Percentiles rank a stretch among this genome's conserved stretches.
Conservation (phyloP, 2,888 invertebrate genomes). For the Nephrotoma appendiculata region DNA sequence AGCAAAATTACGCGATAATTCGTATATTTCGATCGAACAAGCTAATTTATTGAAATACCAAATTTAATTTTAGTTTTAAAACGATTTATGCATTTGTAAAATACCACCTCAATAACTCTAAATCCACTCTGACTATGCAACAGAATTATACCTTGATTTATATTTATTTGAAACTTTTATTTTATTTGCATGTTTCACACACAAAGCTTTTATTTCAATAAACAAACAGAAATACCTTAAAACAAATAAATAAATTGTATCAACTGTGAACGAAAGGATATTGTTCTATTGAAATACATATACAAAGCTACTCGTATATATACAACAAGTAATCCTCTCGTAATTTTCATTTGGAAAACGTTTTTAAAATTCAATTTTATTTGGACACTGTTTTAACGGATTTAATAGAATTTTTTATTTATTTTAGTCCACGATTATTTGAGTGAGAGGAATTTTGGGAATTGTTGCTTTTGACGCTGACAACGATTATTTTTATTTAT, state of each 20-base stretch:
- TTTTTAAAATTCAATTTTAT: too few relatives aligned
- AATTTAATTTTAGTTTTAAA: too few relatives aligned
- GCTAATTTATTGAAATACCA: background rate
- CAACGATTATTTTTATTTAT: too few relatives aligned
- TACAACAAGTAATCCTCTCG: too few relatives aligned
- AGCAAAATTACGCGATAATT: background rate
- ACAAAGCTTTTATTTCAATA: background rate
- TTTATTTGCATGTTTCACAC: background rate
- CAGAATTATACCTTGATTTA: background rate
- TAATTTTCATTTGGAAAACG: too few relatives aligned
- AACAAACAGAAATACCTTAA: background rate
- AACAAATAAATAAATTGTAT: background rate
- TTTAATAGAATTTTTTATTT: too few relatives aligned
- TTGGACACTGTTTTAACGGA: too few relatives aligned
- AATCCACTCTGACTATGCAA: background rate
- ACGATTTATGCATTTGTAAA: too few relatives aligned
- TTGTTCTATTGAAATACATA: background rate
- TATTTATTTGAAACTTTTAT: background rate
- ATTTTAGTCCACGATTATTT: too few relatives aligned
- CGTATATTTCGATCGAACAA: background rate
- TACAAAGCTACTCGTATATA: too few relatives aligned
- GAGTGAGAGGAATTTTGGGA: too few relatives aligned
- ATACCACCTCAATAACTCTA: background rate
- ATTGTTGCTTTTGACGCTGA: too few relatives aligned
- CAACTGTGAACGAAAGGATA: background rate